Base-by-base conservation (phyloP, 2,888 invertebrate species). In the Philopedon plagiatum region DNA sequence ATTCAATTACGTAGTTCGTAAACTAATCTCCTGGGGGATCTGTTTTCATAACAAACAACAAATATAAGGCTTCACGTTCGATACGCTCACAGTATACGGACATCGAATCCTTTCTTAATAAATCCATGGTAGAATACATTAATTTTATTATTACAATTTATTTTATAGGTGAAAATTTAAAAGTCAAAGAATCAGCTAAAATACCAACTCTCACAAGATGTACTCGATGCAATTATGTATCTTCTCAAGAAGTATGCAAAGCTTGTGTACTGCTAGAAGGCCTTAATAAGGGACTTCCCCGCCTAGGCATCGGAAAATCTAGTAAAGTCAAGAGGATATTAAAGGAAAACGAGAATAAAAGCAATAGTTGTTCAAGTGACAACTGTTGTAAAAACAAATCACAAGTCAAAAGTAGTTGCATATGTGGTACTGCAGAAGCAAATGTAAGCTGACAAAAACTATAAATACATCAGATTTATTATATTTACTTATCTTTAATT, bases 211-310 rank as follows among this genome's bases (percentile, higher is more conserved):
- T 94, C 80, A 92, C 93, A 63, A 90, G 88, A 51, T 99, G 99
- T 84, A 87, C 87, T 5, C 89, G 94, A 49, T 99, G 99, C 86
- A 94, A 95, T 26, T 99, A 94, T 85, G 92, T 94, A 0, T 94
- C 95, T 0, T 98, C 98, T 74, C 98, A 98, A 83, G 91, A 92
- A 79, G 90, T 98, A 2, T 99, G 99, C 85, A 99, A 99, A 85
- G 99, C 99, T 0, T 99, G 99, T 84, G 91, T 97, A 0, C 88
- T 99, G 68, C 87, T 99, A 3, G 98, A 99, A 87, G 99, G 99
- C 0, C 88, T 99, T 1, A 99, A 99, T 85, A 91, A 93, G 86
- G 98, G 98, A 1, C 85, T 96, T 54, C 98, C 98, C 0, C 93
- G 92, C 84, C 88, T 97, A 54, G 97, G 95, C n/a, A 93, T 97